Evolutionary conservation across 2,888 invertebrate genomes (phyloP).

Genomic region (Cryptocheilus praepositus): DNA sequence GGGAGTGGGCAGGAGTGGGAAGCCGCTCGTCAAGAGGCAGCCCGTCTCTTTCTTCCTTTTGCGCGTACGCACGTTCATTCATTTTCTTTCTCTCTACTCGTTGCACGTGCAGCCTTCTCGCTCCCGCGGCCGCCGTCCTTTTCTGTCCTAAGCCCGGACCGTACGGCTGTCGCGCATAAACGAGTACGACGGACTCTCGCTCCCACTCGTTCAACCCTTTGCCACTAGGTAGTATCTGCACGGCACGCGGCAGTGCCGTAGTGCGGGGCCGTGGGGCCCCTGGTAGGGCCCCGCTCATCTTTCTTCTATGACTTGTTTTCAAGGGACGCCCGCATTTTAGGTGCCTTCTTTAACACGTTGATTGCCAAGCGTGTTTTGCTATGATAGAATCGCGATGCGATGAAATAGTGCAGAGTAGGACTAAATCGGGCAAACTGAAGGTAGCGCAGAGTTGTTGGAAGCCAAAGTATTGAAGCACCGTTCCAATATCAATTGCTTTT

Average conservation of each 20-base stretch:
- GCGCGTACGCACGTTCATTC: conserved; percentile 68
- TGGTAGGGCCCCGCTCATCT: no score
- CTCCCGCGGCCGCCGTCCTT: conserved; percentile 15
- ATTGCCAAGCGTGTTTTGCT: no score
- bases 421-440: no score
- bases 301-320: not conserved
- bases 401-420: no score
- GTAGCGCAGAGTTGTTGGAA: no score
- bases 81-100: conserved; percentile 59
- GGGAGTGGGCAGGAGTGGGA: no score
- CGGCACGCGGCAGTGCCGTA: not conserved
- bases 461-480: no score
- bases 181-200: conserved; percentile 30
- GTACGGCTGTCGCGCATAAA: conserved; percentile 9
- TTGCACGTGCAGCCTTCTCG: conserved; percentile 17
- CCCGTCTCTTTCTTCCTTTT: conserved; percentile 39
- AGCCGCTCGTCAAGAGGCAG: conserved; percentile 10
- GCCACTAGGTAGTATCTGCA: conserved; percentile 32
- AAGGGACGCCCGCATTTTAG: not conserved
- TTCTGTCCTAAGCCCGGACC: conserved; percentile 16
- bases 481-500: no score
- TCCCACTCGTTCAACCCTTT: conserved; percentile 34
- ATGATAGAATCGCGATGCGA: no score
- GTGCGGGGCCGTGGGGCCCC: not conserved
- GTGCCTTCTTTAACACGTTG: no score